A percentile compares a stretch with the other conserved stretches of the same genome.
Evolutionary conservation across 2,797 vertebrate species (phyloP).

Genomic region (Potorous gilbertii): DNA sequence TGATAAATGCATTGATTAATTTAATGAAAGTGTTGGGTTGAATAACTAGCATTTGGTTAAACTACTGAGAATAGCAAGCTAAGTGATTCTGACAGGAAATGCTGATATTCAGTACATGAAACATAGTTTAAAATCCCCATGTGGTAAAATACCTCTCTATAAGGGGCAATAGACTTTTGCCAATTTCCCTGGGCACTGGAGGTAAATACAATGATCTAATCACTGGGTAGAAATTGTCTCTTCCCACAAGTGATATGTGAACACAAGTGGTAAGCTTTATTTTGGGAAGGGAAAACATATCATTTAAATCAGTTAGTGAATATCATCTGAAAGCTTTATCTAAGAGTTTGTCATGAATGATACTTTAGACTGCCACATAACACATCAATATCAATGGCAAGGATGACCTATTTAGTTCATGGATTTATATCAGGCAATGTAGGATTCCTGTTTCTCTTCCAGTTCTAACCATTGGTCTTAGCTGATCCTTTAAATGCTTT

Average conservation of each 20-base stretch:
- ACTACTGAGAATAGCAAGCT: constrained; percentile 64
- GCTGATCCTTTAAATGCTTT: not conserved
- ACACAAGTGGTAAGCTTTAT: not conserved
- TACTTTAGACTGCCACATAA: not conserved
- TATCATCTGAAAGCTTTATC: not conserved
- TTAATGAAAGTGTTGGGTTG: constrained; percentile 65
- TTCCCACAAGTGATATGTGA: not conserved
- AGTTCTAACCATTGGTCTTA: not conserved
- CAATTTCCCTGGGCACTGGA: not conserved
- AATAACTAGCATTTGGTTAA: constrained; percentile 64
- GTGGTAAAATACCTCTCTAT: not conserved
- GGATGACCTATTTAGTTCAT: not conserved
- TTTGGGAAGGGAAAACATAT: not conserved
- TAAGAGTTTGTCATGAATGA: not conserved
- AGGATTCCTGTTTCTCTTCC: not conserved
- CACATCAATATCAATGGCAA: not conserved
- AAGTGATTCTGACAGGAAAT: constrained; percentile 57
- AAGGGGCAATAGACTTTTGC: not conserved
- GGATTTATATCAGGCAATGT: not conserved
- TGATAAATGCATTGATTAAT: constrained; percentile 67
- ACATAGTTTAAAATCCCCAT: constrained; percentile 17
- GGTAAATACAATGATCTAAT: not conserved
- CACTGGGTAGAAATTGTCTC: not conserved
- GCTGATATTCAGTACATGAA: constrained; percentile 56
- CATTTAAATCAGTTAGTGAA: not conserved